Conservation (phyloP, 2,113 vertebrate genomes). For the Lophura nycthemera region DNA sequence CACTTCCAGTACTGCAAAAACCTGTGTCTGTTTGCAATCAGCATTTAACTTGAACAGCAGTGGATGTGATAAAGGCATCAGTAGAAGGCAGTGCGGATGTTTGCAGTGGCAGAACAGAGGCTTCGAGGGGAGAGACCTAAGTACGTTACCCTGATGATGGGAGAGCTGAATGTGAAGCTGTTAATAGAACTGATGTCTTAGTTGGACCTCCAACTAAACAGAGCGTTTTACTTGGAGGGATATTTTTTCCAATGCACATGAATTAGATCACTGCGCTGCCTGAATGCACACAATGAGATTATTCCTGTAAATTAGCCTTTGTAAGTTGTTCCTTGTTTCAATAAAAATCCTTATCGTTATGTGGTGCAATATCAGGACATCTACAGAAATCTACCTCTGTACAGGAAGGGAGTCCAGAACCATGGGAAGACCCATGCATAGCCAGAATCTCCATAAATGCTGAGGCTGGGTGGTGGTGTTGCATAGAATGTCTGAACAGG, state of each 20-base stretch:
- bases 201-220: background rate
- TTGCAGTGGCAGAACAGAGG: background rate
- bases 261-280: background rate
- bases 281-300: background rate
- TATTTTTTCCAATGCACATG: background rate
- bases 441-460: background rate
- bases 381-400: slow-evolving; percentile 59
- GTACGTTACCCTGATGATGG: background rate
- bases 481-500: background rate
- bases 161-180: background rate
- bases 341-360: background rate
- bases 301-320: background rate
- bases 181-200: background rate
- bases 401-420: background rate
- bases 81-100: background rate
- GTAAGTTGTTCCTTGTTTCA: background rate
- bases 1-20: background rate
- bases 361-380: slow-evolving; percentile 52
- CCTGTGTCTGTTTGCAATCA: background rate
- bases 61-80: background rate
- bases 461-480: background rate
- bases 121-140: background rate
- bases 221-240: background rate
- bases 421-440: background rate
- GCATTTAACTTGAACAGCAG: background rate